Evolutionary conservation across 2,797 vertebrate genomes (phyloP), one percentile per base, ranked within the genome.

Genomic region (Lates japonicus): DNA sequence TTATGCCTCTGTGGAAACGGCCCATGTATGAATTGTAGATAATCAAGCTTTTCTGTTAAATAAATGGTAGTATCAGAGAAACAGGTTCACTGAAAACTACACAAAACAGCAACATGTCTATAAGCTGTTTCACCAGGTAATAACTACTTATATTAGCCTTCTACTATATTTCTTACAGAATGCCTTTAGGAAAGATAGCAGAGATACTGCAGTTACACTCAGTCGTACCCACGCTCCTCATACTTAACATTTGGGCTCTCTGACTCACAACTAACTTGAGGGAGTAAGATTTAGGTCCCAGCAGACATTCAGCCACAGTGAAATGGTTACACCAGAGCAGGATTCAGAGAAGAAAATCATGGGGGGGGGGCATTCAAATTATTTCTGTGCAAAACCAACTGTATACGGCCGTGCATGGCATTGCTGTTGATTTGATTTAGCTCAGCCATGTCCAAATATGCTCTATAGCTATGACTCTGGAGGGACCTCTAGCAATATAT

Each of bases 401-500:
- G 84, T 78, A 70, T 71, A 83, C 1, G 39, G 76, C 66, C 25
- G 46, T 49, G 78, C 74, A 83, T 88, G 87, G 84, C 84, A 90
- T 88, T 39, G 65, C 62, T 66, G 78, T 80, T 85, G 84, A 90
- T 90, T 89, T 90, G 87, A 90, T 91, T 90, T 71, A 88, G 79
- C 67, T 86, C 81, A 85, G 76, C 78, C 79, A 73, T 76, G 77
- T 89, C 88, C 73, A 84, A 91, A 92, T 84, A 72, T 71, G 64
- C 64, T 87, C 81, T 37, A 65, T 76, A 68, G 70, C 80, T 85
- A 6, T 51, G 74, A 80, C 62, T 83, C 71, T 75, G 33, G 58
- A 86, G 85, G 81, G 86, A 87, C 87, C 87, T 92, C 76, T 66
- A 81, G 87, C 78, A 77, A 82, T 85, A 78, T 70, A 83, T 90